phyloP scores from a whole-genome alignment of 2,797 vertebrate genomes.

The Micropoecilia bifurca region DNA sequence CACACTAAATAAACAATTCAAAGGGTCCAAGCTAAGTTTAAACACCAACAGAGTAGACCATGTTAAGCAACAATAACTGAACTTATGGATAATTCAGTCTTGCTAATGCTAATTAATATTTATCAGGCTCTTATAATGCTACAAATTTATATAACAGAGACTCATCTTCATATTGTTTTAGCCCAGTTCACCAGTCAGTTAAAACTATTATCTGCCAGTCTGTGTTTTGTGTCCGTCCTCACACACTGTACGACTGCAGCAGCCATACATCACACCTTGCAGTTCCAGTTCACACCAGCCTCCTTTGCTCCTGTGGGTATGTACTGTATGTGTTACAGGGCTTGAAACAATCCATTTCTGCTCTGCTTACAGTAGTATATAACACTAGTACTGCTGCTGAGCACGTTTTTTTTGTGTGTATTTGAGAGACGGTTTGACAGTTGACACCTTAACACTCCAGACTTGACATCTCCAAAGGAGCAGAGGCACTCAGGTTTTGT shows the following conservation, averaged over 20 bases:
- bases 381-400: neutral
- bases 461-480: neutral
- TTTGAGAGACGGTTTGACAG: neutral
- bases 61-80: neutral
- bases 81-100: neutral
- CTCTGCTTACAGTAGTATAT: neutral
- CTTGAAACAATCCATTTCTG: neutral
- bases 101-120: neutral
- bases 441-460: neutral
- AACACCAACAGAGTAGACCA: neutral
- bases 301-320: neutral
- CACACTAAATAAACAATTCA: neutral
- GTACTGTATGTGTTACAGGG: neutral
- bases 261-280: neutral
- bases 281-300: slow-evolving; percentile 1
- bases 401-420: neutral
- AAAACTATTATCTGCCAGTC: neutral
- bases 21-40: neutral
- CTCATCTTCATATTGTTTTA: neutral
- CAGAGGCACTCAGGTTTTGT: neutral
- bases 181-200: neutral
- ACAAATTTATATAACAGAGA: neutral
- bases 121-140: neutral
- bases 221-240: neutral
- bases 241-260: neutral